Conservation (phyloP, 2,113 vertebrate genomes). For the Brachirus orientalis region DNA sequence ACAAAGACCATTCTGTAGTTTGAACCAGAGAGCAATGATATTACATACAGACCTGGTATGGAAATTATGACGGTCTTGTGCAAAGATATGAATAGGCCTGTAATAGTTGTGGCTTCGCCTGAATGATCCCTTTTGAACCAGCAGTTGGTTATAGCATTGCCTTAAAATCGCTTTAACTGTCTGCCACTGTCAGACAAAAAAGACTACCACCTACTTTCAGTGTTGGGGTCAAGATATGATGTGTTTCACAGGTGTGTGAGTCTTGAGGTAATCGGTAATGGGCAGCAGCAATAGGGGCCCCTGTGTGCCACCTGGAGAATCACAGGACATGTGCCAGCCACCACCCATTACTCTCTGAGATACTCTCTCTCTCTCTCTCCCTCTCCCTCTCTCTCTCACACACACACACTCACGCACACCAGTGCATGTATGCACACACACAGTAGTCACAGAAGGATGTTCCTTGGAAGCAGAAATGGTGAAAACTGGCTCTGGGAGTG, state of each 20-base stretch:
- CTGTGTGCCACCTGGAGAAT: slow-evolving; percentile 75
- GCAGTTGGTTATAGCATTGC: slow-evolving; percentile 76
- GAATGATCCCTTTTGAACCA: slow-evolving; percentile 77
- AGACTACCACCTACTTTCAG: slow-evolving; percentile 57
- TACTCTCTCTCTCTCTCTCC: background rate
- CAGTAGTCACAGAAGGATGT: slow-evolving; percentile 66
- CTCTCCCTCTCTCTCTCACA: slow-evolving; percentile 10
- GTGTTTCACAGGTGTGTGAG: slow-evolving; percentile 77
- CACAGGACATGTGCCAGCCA: slow-evolving; percentile 46
- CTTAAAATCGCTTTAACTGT: slow-evolving; percentile 75
- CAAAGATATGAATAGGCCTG: slow-evolving; percentile 76
- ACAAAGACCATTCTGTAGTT: slow-evolving; percentile 78
- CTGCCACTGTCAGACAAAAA: slow-evolving; percentile 68
- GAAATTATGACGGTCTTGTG: slow-evolving; percentile 79
- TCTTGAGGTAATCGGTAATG: slow-evolving; percentile 64
- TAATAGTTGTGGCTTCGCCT: slow-evolving; percentile 79
- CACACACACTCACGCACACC: slow-evolving; percentile 24
- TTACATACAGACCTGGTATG: slow-evolving; percentile 70
- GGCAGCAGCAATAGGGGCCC: slow-evolving; percentile 57
- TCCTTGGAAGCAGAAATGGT: slow-evolving; percentile 71
- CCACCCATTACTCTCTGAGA: slow-evolving; percentile 40
- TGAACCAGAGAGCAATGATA: slow-evolving; percentile 73
- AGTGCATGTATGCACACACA: slow-evolving; percentile 16
- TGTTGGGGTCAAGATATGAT: slow-evolving; percentile 74
- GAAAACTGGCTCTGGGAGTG: slow-evolving; percentile 66